A percentile compares a stretch with the other conserved stretches of the same genome.
Evolutionary conservation across 2,888 invertebrate genomes (phyloP).

Genomic region (Drosophila algonquin): DNA sequence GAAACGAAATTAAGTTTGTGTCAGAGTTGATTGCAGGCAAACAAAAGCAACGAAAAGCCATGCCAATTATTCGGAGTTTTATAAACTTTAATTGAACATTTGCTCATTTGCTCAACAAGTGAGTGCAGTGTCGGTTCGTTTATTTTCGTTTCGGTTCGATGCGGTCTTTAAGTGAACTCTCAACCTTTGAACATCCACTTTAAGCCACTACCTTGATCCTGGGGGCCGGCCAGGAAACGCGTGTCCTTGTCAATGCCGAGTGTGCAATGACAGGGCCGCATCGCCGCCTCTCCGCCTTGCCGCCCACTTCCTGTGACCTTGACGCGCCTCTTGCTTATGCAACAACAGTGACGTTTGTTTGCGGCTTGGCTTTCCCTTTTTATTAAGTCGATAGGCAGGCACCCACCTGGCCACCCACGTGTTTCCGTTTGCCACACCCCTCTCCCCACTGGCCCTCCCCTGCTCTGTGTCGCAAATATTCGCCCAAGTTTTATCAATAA

Average conservation of each 20-base stretch:
- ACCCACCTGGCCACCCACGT: conserved; percentile 39
- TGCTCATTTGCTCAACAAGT: conserved; percentile 40
- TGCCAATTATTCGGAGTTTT: not conserved
- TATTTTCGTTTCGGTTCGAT: not conserved
- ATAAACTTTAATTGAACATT: not conserved
- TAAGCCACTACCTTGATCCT: conserved; percentile 42
- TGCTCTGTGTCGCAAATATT: conserved; percentile 47
- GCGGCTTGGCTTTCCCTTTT: conserved; percentile 44
- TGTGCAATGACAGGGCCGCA: conserved; percentile 55
- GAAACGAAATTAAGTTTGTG: conserved; percentile 55
- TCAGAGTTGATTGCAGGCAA: conserved; percentile 24
- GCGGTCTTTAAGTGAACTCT: conserved; percentile 37
- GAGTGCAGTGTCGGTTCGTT: not conserved
- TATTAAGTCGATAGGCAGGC: conserved; percentile 70
- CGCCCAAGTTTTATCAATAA: conserved; percentile 74
- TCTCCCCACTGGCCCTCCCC: not conserved
- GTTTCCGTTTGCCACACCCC: conserved; percentile 1
- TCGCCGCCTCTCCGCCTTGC: conserved; percentile 26
- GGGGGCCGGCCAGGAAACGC: conserved; percentile 45
- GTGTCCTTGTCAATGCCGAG: conserved; percentile 66
- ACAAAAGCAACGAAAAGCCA: no score
- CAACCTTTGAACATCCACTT: conserved; percentile 32
- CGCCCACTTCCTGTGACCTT: conserved; percentile 68
- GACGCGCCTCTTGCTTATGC: conserved; percentile 58
- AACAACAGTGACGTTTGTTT: conserved; percentile 57